phyloP scores from a whole-genome alignment of 2,888 invertebrate genomes.

The Pandemis cinnamomeana region DNA sequence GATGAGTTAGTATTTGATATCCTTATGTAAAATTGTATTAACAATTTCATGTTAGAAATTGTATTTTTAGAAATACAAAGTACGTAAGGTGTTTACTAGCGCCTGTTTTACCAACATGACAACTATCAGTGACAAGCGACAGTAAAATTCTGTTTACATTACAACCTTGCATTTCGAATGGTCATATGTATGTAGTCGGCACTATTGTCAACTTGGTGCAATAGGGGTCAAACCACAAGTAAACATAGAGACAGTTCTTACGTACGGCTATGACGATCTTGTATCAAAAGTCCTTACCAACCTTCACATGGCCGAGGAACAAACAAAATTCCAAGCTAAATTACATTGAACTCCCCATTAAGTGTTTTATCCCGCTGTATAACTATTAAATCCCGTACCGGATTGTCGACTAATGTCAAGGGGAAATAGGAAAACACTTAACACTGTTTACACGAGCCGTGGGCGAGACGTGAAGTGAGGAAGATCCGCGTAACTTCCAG shows the following conservation, averaged over 20 bases:
- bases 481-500: conserved; percentile 32
- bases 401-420: conserved; percentile 52
- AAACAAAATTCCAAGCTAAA: conserved; percentile 18
- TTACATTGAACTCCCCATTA: conserved; percentile 8
- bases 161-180: too few species aligned
- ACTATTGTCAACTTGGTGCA: too few species aligned
- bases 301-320: too few species aligned
- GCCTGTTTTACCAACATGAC: too few species aligned
- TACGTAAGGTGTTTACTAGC: too few species aligned
- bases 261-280: background rate
- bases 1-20: background rate
- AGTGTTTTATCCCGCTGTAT: conserved; percentile 14
- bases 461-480: conserved; percentile 48
- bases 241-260: too few species aligned
- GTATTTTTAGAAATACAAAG: too few species aligned
- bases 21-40: background rate
- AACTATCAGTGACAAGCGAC: too few species aligned
- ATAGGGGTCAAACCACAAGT: too few species aligned
- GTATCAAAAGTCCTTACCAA: too few species aligned
- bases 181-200: too few species aligned
- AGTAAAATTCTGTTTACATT: too few species aligned
- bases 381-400: conserved; percentile 17
- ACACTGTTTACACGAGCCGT: conserved; percentile 55
- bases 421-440: conserved; percentile 62
- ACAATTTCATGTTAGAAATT: background rate